These are phyloP conservation scores for Thecocarcelia acutangulata DNA, from an alignment of 2,888 invertebrate genomes.

Conservation along the genomic window DNA sequence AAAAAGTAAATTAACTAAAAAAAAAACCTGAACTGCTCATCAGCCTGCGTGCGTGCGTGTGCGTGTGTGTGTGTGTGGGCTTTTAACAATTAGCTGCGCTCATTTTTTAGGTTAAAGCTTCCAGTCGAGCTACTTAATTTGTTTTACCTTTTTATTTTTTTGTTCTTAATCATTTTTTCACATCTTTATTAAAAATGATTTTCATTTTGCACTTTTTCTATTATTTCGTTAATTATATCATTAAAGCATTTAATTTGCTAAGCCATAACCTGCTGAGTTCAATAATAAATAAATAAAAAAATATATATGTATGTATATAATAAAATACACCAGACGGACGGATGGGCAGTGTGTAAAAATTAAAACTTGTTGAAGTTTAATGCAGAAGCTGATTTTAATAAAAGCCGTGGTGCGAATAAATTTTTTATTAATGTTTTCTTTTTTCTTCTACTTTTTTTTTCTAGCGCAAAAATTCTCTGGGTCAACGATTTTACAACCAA, in stretches of 20 bases:
- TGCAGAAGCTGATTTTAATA: conserved; percentile 67
- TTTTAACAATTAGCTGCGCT: conserved; percentile 65
- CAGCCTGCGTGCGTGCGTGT: conserved; percentile 70
- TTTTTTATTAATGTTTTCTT: conserved; percentile 4
- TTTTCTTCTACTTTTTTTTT: conserved; percentile 15
- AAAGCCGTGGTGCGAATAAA: conserved; percentile 54
- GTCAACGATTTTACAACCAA: conserved; percentile 15
- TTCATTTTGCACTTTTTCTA: conserved; percentile 36
- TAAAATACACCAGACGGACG: conserved; percentile 8
- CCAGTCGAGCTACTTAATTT: conserved; percentile 71
- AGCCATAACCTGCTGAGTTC: conserved; percentile 68
- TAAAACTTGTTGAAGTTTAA: conserved; percentile 51
- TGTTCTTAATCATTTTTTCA: conserved; percentile 39
- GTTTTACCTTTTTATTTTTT: conserved; percentile 62
- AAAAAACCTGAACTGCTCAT: conserved; percentile 1
- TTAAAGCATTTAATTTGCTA: conserved; percentile 69
- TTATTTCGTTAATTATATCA: conserved; percentile 66
- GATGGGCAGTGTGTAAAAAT: conserved; percentile 49
- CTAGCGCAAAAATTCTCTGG: conserved; percentile 38
- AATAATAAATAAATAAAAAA: conserved; percentile 54
- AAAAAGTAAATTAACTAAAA: conserved; percentile 3
- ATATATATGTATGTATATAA: too few relatives aligned
- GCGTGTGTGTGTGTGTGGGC: conserved; percentile 75
- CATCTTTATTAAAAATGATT: conserved; percentile 64
- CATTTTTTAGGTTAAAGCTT: conserved; percentile 71